A percentile compares a stretch with the other conserved stretches of the same genome.
Conservation (phyloP, 2,113 vertebrate species). For the Periophthalmus modestus region DNA sequence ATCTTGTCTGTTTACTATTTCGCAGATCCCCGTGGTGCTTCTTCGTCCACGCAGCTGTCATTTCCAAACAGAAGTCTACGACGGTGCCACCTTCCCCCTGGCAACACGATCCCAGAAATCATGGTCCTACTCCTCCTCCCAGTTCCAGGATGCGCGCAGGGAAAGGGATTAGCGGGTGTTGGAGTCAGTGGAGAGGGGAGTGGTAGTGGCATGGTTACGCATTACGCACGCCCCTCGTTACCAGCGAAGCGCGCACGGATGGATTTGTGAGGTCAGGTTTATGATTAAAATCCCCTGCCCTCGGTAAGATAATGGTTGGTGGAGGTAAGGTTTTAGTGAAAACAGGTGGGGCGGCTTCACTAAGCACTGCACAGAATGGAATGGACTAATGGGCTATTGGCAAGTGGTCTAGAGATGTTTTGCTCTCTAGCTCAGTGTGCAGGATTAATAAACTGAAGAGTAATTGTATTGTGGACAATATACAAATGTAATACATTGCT, state of each 20-base stretch:
- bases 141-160: constrained; percentile 69
- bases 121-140: constrained; percentile 42
- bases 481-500: too few species aligned
- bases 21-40: constrained; percentile 52
- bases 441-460: too few species aligned
- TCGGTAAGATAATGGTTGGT: neutral
- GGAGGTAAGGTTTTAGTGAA: neutral
- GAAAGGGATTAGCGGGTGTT: constrained; percentile 73
- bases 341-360: constrained; percentile 14
- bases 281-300: constrained; percentile 37
- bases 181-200: too few species aligned
- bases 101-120: constrained; percentile 71
- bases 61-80: constrained; percentile 72
- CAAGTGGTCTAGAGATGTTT: too few species aligned
- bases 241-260: constrained; percentile 26
- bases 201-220: constrained; percentile 11
- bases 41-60: constrained; percentile 68
- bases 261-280: constrained; percentile 50
- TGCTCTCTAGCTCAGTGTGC: too few species aligned
- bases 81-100: constrained; percentile 66
- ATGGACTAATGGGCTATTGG: neutral
- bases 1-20: constrained; percentile 58
- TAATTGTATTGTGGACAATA: too few species aligned
- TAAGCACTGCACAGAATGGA: neutral
- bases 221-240: constrained; percentile 28